phyloP scores from a whole-genome alignment of 2,797 vertebrate species.

The Benthosema pterotum region DNA sequence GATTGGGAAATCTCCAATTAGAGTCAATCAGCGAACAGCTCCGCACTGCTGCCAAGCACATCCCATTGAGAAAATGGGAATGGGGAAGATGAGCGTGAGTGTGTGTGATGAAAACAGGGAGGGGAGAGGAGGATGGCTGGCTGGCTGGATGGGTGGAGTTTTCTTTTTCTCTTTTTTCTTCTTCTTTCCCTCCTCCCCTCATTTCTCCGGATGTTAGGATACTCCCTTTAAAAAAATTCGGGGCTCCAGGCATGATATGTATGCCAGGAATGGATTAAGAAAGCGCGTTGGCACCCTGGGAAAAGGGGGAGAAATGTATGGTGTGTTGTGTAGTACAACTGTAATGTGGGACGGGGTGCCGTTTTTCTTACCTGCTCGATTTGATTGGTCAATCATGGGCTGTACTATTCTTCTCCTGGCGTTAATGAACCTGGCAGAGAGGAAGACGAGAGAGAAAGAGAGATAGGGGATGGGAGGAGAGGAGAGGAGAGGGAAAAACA shows the following conservation, averaged over 20 bases:
- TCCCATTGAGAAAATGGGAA: slow-evolving; percentile 64
- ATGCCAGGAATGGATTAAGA: slow-evolving; percentile 49
- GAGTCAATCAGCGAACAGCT: slow-evolving; percentile 92
- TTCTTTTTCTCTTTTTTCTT: too few species aligned
- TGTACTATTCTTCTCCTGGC: slow-evolving; percentile 99
- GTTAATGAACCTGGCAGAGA: slow-evolving; percentile 97
- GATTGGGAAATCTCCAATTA: slow-evolving; percentile 97
- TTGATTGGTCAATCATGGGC: slow-evolving; percentile 99
- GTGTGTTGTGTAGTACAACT: slow-evolving; percentile 14
- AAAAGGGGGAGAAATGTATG: slow-evolving; percentile 23
- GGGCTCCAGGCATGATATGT: slow-evolving; percentile 50
- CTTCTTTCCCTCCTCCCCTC: too few species aligned
- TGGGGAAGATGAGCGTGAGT: slow-evolving; percentile 42
- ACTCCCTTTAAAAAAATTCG: slow-evolving; percentile 31
- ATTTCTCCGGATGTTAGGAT: slow-evolving; percentile 15
- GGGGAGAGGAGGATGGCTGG: slow-evolving; percentile 26
- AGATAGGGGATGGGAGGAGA: slow-evolving; percentile 27
- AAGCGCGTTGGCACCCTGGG: slow-evolving; percentile 43
- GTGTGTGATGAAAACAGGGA: slow-evolving; percentile 26
- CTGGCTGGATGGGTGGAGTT: slow-evolving; percentile 12
- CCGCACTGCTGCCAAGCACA: slow-evolving; percentile 76
- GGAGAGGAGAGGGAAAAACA: slow-evolving; percentile 61
- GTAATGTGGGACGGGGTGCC: slow-evolving; percentile 24
- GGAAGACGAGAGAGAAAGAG: slow-evolving; percentile 47
- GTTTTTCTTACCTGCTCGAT: slow-evolving; percentile 96